phyloP scores from a whole-genome alignment of 1,140 invertebrate genomes.

The Sitophilus oryzae region DNA sequence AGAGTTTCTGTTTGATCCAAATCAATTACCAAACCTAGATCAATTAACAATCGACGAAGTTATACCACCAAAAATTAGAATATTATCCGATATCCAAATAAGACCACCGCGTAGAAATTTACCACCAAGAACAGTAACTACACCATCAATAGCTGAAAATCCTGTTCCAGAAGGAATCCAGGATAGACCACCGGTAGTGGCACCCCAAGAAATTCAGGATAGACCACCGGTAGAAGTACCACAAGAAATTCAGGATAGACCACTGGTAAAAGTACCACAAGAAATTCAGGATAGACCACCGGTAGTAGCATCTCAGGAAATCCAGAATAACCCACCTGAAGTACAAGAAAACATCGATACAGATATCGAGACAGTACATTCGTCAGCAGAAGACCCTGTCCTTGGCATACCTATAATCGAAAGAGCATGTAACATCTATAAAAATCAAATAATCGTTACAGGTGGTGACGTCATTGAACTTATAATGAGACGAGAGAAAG shows the following conservation, averaged over 20 bases:
- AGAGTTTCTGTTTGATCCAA: constrained; percentile 2
- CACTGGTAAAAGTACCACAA: too few relatives aligned
- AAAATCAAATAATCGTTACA: constrained; percentile 22
- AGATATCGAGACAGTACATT: constrained; percentile 19
- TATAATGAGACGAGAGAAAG: constrained; percentile 4
- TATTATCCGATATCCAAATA: constrained; percentile 16
- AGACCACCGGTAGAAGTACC: too few relatives aligned
- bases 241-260: too few relatives aligned
- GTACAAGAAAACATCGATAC: neutral
- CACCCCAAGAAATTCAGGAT: too few relatives aligned
- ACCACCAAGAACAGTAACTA: too few relatives aligned
- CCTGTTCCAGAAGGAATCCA: too few relatives aligned
- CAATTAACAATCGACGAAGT: constrained; percentile 1
- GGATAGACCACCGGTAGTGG: too few relatives aligned
- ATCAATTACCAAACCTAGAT: neutral
- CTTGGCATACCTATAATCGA: constrained; percentile 13
- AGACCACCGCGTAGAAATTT: too few relatives aligned
- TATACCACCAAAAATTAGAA: constrained; percentile 11
- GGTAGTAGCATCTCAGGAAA: too few relatives aligned
- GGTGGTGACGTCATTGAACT: neutral
- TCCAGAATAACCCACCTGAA: constrained; percentile 2
- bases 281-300: too few relatives aligned
- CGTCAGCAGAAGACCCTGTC: constrained; percentile 13
- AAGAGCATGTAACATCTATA: constrained; percentile 17
- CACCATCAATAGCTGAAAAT: too few relatives aligned